phyloP scores from a whole-genome alignment of 2,113 vertebrate species.

The Aspidoscelis tigris region DNA sequence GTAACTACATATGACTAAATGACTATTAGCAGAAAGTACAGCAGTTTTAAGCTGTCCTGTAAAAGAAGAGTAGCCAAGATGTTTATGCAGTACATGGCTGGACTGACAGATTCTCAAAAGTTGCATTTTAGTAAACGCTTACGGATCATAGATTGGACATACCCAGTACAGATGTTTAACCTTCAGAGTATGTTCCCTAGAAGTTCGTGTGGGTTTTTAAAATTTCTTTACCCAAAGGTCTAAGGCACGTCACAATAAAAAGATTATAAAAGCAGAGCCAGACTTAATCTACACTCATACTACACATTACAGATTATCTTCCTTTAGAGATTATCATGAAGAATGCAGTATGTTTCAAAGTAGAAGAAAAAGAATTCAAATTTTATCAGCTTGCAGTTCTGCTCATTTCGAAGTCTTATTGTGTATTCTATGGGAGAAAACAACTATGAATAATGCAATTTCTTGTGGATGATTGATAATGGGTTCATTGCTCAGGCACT shows the following conservation, averaged over 20 bases:
- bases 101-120: too few relatives aligned
- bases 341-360: background rate
- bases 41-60: background rate
- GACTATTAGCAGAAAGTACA: background rate
- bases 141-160: background rate
- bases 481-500: conserved; percentile 33
- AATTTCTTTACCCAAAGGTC: too few relatives aligned
- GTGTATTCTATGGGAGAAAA: background rate
- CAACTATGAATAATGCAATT: conserved; percentile 7
- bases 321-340: background rate
- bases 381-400: background rate
- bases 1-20: background rate
- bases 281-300: background rate
- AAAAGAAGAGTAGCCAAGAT: too few relatives aligned
- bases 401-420: conserved; percentile 12
- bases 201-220: too few relatives aligned
- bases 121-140: too few relatives aligned
- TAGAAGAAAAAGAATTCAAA: background rate
- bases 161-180: background rate
- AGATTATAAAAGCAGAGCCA: background rate
- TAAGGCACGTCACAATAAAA: too few relatives aligned
- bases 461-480: background rate
- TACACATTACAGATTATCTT: background rate
- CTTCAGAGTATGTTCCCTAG: background rate
- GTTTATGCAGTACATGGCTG: too few relatives aligned